Evolutionary conservation across 2,888 invertebrate species (phyloP).

Genomic region (Frankliniella fusca): DNA sequence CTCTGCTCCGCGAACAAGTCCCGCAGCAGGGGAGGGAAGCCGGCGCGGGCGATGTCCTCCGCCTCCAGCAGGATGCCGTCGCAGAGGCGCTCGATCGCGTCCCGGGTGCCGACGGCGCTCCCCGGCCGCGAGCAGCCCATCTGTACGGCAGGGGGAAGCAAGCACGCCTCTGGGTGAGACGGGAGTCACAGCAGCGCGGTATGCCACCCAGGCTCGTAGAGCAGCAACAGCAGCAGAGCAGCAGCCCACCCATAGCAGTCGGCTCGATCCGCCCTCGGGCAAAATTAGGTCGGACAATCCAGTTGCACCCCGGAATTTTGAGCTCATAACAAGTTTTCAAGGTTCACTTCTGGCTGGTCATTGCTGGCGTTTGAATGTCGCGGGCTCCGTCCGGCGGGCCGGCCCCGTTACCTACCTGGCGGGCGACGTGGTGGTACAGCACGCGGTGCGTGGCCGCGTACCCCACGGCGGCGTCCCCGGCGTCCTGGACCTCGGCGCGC

Average conservation of each 20-base stretch:
- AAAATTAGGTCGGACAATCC: no score
- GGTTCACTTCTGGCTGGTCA: no score
- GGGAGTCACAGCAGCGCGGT: no score
- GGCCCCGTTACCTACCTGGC: no score
- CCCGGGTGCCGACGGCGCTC: not conserved
- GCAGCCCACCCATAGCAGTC: no score
- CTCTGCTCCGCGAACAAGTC: slow-evolving; percentile 15
- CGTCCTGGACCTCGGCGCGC: not conserved
- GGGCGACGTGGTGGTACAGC: slow-evolving; percentile 9
- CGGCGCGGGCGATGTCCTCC: not conserved
- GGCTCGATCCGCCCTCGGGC: no score
- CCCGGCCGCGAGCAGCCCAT: not conserved
- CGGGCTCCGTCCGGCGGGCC: no score
- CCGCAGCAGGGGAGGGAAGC: not conserved
- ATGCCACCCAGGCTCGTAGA: no score
- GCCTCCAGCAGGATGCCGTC: not conserved
- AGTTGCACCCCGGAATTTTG: no score
- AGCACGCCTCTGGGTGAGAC: not conserved
- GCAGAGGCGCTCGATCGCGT: not conserved
- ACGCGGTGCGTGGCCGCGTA: not conserved
- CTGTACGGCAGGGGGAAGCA: not conserved
- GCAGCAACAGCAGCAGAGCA: no score
- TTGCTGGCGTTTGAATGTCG: no score
- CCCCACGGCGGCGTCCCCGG: not conserved
- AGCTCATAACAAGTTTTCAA: no score